phyloP scores from a whole-genome alignment of 1,140 invertebrate genomes.

The Gryon sp. region DNA sequence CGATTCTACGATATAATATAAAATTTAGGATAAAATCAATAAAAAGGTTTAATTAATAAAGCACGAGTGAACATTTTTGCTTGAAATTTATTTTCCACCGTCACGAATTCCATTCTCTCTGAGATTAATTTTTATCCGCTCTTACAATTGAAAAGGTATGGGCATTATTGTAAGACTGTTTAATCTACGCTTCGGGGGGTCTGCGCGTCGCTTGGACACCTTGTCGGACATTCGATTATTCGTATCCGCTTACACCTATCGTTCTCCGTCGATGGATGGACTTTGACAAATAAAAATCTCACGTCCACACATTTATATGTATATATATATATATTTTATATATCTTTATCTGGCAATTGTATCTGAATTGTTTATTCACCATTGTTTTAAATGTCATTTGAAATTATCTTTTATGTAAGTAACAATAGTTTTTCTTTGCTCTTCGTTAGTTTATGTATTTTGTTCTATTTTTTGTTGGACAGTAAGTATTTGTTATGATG shows the following conservation, averaged over 20 bases:
- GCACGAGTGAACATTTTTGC: slow-evolving; percentile 29
- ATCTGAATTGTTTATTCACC: slow-evolving; percentile 5
- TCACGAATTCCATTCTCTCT: slow-evolving; percentile 45
- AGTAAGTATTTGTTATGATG: slow-evolving; percentile 51
- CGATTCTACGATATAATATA: too few species aligned
- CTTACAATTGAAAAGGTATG: slow-evolving; percentile 44
- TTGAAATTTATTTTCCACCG: slow-evolving; percentile 57
- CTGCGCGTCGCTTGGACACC: slow-evolving; percentile 33
- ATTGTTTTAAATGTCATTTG: slow-evolving; percentile 6
- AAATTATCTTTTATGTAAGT: slow-evolving; percentile 24
- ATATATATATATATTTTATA: too few species aligned
- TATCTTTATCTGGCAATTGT: slow-evolving; percentile 15
- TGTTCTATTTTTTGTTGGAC: slow-evolving; percentile 38
- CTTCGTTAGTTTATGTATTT: background rate
- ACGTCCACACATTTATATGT: slow-evolving; percentile 25
- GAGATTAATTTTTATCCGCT: slow-evolving; percentile 34
- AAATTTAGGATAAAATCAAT: too few species aligned
- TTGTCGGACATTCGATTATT: slow-evolving; percentile 43
- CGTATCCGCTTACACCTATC: slow-evolving; percentile 17
- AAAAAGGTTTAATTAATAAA: background rate
- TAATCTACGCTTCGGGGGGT: slow-evolving; percentile 39
- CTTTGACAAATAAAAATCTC: slow-evolving; percentile 46
- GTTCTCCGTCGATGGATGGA: slow-evolving; percentile 41
- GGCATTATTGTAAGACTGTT: slow-evolving; percentile 49
- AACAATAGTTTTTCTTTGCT: too few species aligned